Evolutionary conservation across 2,888 invertebrate species (phyloP), one percentile per base, ranked within the genome.

Genomic region (Lamproptera curius): DNA sequence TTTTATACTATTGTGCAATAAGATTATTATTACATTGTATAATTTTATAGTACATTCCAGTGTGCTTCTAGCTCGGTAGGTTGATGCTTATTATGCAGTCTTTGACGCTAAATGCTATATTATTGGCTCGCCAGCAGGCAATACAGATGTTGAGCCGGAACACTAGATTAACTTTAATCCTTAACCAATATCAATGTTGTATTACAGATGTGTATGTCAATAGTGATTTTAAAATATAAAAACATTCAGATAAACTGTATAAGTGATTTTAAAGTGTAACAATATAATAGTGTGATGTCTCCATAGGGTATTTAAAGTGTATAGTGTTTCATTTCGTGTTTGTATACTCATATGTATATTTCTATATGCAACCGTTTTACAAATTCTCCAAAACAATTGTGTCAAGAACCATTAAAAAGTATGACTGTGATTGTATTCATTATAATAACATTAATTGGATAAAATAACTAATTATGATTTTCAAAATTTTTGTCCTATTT

Each of bases 11-110:
- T 20, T 20, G 20, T 20, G 20, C 20, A 5, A 20, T 20, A 28
- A 1, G 26, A 15, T 33, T 41, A 16, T 33, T 11, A 31, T 11
- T 11, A 6, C 11, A 31, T 31, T 31, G 31, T 37, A 17, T 38
- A 6, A 17, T 28, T 31, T 16, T 14, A 35, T 31, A 53, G 53
- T 67, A 79, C 78, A 79, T 79, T 79, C 80, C 78, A 77, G 54
- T 50, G 64, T 64, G 63, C 63, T 67, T 68, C 69, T 65, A 65
- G 63, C 57, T 72, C 69, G 67, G 72, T 68, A 59, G 74, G 70
- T 68, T 67, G 63, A 66, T 70, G 63, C 62, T 34, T 20, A 20
- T 42, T 39, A 43, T 16, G 50, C 17, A 13, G 36, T 33, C 42
- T 46, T 28, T 40, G 33, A 41, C 43, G 35, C 40, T 31, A 43